A percentile compares a stretch with the other conserved stretches of the same genome.
phyloP scores from a whole-genome alignment of 2,113 vertebrate genomes.

The Tetrao urogallus region DNA sequence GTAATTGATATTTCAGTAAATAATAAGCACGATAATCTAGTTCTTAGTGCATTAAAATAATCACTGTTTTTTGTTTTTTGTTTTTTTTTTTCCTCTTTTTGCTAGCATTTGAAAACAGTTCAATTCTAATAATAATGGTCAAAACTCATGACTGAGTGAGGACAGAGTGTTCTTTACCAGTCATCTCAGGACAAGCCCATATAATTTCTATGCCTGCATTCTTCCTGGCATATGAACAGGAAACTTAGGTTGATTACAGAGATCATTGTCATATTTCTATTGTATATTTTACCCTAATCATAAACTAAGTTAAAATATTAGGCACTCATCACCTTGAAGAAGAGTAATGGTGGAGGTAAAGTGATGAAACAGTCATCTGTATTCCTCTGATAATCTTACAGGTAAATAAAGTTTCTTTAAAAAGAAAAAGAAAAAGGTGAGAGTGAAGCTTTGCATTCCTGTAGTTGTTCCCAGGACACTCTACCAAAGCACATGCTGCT shows the following conservation, averaged over 20 bases:
- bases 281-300: not conserved
- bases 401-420: slow-evolving; percentile 43
- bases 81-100: not conserved
- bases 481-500: not conserved
- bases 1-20: not conserved
- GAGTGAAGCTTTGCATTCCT: not conserved
- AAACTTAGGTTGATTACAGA: not conserved
- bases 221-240: not conserved
- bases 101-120: not conserved
- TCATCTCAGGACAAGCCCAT: not conserved
- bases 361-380: not conserved
- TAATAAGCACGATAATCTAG: not conserved
- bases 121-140: not conserved
- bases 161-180: not conserved
- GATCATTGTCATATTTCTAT: not conserved
- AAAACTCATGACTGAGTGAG: not conserved
- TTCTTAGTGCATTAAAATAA: not conserved
- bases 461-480: slow-evolving; percentile 16
- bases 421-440: not conserved
- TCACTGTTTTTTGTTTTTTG: not conserved
- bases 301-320: slow-evolving; percentile 8
- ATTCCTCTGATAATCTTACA: slow-evolving; percentile 32
- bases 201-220: not conserved
- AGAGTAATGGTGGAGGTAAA: not conserved
- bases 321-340: not conserved